These are phyloP conservation scores for Orthosia gracilis DNA, from an alignment of 2,888 invertebrate genomes.

Conservation along the genomic window DNA sequence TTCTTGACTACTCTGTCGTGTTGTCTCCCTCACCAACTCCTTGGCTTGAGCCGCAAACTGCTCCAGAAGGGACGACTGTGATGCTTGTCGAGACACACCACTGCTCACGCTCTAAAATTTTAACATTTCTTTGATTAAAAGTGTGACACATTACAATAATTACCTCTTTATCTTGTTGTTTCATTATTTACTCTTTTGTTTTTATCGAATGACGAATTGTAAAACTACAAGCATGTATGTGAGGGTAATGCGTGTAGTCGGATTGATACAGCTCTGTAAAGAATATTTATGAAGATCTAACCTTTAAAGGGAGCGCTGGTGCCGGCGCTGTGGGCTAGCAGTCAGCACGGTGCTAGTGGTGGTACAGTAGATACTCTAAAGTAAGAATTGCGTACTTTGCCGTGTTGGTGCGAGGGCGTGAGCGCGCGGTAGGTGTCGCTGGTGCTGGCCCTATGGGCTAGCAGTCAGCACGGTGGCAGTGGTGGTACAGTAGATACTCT, in stretches of 20 bases:
- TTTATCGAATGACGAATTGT: background rate
- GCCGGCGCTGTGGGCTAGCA: too few species aligned
- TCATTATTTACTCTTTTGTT: background rate
- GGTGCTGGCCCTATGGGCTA: background rate
- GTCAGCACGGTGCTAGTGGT: too few species aligned
- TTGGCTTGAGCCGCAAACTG: conserved; percentile 97
- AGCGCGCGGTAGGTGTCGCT: too few species aligned
- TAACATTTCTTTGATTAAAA: background rate
- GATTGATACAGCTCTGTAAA: background rate
- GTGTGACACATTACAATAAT: background rate
- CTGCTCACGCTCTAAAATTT: conserved; percentile 78
- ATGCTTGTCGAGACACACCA: conserved; percentile 93
- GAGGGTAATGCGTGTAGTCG: background rate
- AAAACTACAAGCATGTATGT: background rate
- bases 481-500: background rate
- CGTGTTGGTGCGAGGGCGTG: too few species aligned
- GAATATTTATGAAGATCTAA: too few species aligned
- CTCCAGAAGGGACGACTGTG: conserved; percentile 96
- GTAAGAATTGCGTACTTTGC: too few species aligned
- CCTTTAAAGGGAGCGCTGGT: too few species aligned
- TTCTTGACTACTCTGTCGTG: conserved; percentile 97
- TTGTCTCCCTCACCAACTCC: conserved; percentile 96
- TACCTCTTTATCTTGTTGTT: too few species aligned
- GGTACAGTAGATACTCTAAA: too few species aligned
- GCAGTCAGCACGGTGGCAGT: background rate